These are phyloP conservation scores for Sula dactylatra DNA, from an alignment of 2,113 vertebrate genomes.

Conservation along the genomic window DNA sequence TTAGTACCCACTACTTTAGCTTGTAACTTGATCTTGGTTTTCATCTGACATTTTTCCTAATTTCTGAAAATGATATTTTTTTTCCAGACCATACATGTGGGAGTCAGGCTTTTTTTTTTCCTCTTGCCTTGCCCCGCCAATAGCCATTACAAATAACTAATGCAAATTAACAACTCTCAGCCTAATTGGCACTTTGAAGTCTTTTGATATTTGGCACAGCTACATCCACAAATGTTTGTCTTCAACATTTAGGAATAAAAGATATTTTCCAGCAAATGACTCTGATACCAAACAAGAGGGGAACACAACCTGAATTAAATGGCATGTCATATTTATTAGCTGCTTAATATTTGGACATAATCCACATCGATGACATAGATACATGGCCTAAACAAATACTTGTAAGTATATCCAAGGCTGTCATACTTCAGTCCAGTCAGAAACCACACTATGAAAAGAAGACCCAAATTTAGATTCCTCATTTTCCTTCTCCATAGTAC, in stretches of 20 bases:
- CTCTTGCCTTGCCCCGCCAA: neutral
- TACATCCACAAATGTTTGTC: neutral
- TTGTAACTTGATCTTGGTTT: neutral
- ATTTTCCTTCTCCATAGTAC: neutral
- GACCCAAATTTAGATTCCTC: neutral
- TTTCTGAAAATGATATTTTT: neutral
- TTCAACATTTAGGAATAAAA: neutral
- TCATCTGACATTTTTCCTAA: neutral
- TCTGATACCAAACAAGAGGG: neutral
- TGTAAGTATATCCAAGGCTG: neutral
- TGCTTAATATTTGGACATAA: neutral
- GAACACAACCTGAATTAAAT: neutral
- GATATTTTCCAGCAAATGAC: neutral
- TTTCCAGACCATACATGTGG: neutral
- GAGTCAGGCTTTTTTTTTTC: neutral
- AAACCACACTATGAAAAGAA: neutral
- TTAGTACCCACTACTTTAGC: neutral
- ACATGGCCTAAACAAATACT: neutral
- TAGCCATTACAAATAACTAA: neutral
- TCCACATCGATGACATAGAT: neutral
- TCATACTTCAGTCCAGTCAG: neutral
- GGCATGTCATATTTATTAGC: neutral
- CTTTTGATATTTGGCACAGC: neutral
- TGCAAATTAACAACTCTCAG: neutral
- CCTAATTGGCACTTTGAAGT: neutral